These are phyloP conservation scores for Liodrosophila aerea DNA, from an alignment of 2,888 invertebrate species.

Conservation along the genomic window DNA sequence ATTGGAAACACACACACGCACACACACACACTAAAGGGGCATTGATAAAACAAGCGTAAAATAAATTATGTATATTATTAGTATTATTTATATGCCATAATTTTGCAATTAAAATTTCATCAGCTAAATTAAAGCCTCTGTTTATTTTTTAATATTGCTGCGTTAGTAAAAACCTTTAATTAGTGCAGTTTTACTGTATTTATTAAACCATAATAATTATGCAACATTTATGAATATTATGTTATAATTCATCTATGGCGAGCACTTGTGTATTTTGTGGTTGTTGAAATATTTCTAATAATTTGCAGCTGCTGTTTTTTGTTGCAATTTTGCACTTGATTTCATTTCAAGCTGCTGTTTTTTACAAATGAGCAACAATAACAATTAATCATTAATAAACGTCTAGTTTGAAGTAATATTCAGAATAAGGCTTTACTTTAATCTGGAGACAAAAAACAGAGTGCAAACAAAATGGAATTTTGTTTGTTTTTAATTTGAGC, in stretches of 20 bases:
- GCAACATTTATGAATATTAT: background rate
- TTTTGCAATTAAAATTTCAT: no score
- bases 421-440: slow-evolving; percentile 34
- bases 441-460: slow-evolving; percentile 19
- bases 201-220: background rate
- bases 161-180: no score
- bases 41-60: slow-evolving; percentile 1
- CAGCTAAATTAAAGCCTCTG: no score
- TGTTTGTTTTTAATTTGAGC: slow-evolving; percentile 69
- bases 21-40: slow-evolving; percentile 8
- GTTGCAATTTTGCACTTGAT: slow-evolving; percentile 62
- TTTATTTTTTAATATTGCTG: no score
- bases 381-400: no score
- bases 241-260: slow-evolving; percentile 49
- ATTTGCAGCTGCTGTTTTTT: slow-evolving; percentile 16
- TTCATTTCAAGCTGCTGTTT: slow-evolving; percentile 36
- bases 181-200: no score
- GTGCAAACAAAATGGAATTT: slow-evolving; percentile 57
- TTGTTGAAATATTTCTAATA: no score
- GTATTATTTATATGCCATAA: no score
- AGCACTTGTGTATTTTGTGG: no score
- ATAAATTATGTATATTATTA: no score
- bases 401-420: no score
- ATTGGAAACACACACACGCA: slow-evolving; percentile 11
- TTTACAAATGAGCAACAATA: slow-evolving; percentile 30